phyloP scores from a whole-genome alignment of 2,797 vertebrate genomes.

The Labeo calbasu region DNA sequence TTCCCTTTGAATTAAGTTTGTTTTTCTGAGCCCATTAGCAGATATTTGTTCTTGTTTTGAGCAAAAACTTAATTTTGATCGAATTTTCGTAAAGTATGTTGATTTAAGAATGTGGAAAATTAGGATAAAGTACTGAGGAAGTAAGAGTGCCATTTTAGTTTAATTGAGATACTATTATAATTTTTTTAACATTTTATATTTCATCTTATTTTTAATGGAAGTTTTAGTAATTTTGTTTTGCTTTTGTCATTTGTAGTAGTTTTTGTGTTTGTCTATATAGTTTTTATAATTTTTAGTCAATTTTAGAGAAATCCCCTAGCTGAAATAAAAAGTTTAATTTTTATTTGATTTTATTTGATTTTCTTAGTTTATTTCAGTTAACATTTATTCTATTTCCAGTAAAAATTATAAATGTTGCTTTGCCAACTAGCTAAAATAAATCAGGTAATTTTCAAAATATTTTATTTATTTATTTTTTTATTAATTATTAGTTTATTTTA shows the following conservation, averaged over 20 bases:
- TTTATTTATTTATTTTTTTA: no score
- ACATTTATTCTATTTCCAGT: no score
- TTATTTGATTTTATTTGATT: no score
- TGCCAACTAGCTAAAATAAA: no score
- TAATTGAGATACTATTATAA: not conserved
- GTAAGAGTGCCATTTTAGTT: not conserved
- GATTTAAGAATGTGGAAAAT: not conserved
- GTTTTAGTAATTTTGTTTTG: not conserved
- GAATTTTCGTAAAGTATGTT: not conserved
- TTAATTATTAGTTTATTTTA: no score
- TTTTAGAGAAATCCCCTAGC: no score
- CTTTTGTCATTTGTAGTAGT: not conserved
- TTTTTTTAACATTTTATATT: not conserved
- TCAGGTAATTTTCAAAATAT: no score
- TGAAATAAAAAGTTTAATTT: no score
- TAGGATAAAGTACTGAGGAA: not conserved
- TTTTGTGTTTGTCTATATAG: not conserved
- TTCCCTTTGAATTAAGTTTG: not conserved
- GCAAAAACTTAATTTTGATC: not conserved
- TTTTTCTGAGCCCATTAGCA: not conserved
- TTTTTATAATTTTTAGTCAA: not conserved
- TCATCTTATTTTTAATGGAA: not conserved
- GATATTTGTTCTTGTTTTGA: not conserved
- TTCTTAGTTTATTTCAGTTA: no score
- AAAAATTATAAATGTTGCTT: no score